A percentile compares a stretch with the other conserved stretches of the same genome.
phyloP scores from a whole-genome alignment of 2,113 vertebrate genomes.

The Lanius ludovicianus region DNA sequence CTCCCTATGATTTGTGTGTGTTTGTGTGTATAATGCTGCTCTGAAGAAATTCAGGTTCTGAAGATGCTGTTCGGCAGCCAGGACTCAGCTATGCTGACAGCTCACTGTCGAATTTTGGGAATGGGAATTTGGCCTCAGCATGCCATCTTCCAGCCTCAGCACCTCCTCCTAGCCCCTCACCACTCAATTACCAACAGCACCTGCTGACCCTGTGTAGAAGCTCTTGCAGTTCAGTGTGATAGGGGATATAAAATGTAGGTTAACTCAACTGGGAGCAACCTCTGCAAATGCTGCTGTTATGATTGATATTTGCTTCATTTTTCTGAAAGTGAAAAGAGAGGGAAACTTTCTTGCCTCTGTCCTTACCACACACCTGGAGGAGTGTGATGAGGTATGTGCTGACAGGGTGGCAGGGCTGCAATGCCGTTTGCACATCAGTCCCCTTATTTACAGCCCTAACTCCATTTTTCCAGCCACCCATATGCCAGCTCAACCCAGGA shows the following conservation, averaged over 20 bases:
- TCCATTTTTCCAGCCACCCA: not conserved
- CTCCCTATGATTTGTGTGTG: not conserved
- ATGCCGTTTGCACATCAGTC: not conserved
- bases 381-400: not conserved
- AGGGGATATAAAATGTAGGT: not conserved
- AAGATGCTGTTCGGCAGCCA: not conserved
- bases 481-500: not conserved
- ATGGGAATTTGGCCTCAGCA: not conserved
- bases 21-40: not conserved
- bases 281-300: not conserved
- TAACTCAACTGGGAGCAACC: not conserved
- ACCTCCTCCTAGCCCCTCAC: not conserved
- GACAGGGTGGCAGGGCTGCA: not conserved
- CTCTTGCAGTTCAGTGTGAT: not conserved
- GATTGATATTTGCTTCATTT: not conserved
- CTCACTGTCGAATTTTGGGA: not conserved
- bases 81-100: not conserved
- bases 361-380: not conserved
- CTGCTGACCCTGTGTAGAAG: rapidly evolving
- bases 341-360: not conserved
- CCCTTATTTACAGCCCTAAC: not conserved
- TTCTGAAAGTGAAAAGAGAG: not conserved
- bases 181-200: not conserved
- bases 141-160: not conserved
- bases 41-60: not conserved